Conservation (phyloP, 2,888 invertebrate genomes). For the Lagria hirta region DNA sequence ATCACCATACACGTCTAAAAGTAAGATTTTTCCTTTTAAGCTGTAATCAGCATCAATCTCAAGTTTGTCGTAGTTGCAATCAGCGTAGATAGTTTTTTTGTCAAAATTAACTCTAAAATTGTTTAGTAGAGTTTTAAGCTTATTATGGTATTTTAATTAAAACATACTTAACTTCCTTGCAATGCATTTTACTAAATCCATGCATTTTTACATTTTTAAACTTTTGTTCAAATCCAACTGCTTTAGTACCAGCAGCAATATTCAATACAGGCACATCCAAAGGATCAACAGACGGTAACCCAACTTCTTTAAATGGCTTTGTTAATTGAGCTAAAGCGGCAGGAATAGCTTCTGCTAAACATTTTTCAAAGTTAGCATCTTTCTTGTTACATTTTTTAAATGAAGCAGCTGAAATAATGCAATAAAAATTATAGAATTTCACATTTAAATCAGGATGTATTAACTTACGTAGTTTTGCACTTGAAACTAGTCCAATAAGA, state of each 20-base stretch:
- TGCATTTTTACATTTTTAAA: conserved; percentile 63
- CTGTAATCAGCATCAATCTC: conserved; percentile 1
- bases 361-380: not conserved
- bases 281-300: not conserved
- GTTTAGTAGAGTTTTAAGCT: not conserved
- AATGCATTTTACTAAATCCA: conserved; percentile 58
- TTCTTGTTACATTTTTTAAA: not conserved
- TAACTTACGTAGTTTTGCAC: no score
- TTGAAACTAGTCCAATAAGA: no score
- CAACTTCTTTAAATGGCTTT: not conserved
- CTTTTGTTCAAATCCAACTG: conserved; percentile 63
- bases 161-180: not conserved
- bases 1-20: conserved; percentile 1
- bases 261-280: conserved; percentile 2
- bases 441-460: no score
- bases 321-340: not conserved
- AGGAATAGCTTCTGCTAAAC: not conserved
- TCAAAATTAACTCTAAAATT: conserved; percentile 3
- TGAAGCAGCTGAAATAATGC: not conserved
- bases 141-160: not conserved
- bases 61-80: not conserved
- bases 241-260: conserved; percentile 60
- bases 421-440: no score
- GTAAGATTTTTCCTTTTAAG: conserved; percentile 2
- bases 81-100: not conserved